Evolutionary conservation across 2,113 vertebrate species (phyloP).

Genomic region (Pelusios castaneus): DNA sequence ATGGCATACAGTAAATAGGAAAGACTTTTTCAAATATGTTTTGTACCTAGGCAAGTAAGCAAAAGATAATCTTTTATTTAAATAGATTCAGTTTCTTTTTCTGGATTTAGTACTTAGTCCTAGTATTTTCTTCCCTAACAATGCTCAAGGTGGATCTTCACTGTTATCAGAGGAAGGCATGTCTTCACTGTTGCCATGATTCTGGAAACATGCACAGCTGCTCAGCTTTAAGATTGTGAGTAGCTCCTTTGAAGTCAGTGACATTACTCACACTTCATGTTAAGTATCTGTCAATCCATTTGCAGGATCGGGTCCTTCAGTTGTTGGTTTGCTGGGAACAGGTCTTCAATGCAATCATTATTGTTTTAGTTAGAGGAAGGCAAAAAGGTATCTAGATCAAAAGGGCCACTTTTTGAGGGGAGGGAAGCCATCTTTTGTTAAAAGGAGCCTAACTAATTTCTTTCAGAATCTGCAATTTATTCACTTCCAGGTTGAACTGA

Average conservation of each 20-base stretch:
- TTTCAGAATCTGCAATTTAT: background rate
- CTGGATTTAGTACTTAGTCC: background rate
- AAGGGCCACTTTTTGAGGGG: background rate
- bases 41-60: background rate
- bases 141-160: background rate
- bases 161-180: background rate
- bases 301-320: background rate
- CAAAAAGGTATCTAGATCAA: background rate
- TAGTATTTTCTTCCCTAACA: background rate
- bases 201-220: background rate
- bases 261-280: background rate
- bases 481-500: background rate
- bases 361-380: background rate
- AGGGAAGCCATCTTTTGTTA: no score
- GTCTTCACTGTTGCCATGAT: background rate
- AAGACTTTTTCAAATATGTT: background rate
- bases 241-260: background rate
- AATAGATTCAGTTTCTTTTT: background rate
- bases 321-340: background rate
- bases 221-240: background rate
- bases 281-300: background rate
- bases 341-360: background rate
- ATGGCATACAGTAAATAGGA: background rate
- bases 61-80: background rate
- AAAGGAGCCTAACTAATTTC: background rate